Conservation (phyloP, 2,888 invertebrate species). For the Lasioglossum figueresi region DNA sequence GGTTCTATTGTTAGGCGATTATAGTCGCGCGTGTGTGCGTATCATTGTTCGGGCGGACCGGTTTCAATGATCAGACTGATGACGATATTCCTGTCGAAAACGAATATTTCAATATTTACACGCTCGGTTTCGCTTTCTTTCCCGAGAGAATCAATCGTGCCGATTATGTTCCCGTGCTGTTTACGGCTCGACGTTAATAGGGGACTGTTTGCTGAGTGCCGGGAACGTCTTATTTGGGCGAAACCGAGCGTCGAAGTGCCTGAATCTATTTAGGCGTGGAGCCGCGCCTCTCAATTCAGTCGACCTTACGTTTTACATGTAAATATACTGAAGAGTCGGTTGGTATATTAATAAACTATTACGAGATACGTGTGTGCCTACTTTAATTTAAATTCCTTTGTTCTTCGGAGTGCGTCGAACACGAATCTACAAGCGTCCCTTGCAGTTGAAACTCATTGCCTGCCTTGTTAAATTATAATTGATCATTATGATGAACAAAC, state of each 20-base stretch:
- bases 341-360: constrained; percentile 61
- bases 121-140: constrained; percentile 32
- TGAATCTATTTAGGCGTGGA: constrained; percentile 29
- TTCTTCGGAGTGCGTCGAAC: neutral
- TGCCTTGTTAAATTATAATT: too few relatives aligned
- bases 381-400: neutral
- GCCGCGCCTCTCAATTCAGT: constrained; percentile 31
- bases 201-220: neutral
- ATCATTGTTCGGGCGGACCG: constrained; percentile 18
- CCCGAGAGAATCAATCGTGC: neutral
- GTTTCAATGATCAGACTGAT: constrained; percentile 46
- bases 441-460: neutral
- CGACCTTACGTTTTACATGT: constrained; percentile 44
- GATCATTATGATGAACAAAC: too few relatives aligned
- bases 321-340: constrained; percentile 56
- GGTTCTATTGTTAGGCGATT: neutral
- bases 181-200: neutral
- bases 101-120: constrained; percentile 27
- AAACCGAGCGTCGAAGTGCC: constrained; percentile 52
- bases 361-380: neutral
- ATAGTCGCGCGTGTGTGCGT: neutral
- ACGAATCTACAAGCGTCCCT: neutral
- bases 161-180: neutral
- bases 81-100: constrained; percentile 35
- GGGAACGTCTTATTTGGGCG: neutral